Base-by-base conservation (phyloP, 2,888 invertebrate species). In the Caenorhabditis zanzibari region DNA sequence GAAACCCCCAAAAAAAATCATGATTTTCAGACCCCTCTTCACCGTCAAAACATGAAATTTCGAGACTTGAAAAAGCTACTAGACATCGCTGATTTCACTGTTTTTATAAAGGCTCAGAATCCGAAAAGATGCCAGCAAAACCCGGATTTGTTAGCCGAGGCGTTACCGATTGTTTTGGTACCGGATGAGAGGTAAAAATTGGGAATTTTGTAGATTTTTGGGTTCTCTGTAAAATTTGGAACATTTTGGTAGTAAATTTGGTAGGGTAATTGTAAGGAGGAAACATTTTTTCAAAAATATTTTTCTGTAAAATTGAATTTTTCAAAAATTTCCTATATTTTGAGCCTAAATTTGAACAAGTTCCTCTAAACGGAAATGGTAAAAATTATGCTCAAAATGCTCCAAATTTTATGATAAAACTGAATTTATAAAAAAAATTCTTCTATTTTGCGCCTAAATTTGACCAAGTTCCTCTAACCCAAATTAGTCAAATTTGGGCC, bases 71-170 rank as follows among this genome's bases (percentile, higher is more conserved):
- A 71, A 16, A 52, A 54, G 5, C n/a, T 77, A 1, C 12, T 77
- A 47, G 52, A 32, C 14, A 35, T 71, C 16, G 69, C 77, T 4
- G 77, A 77, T 63, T 77, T 77, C 35, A 19, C 41, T 2, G 77
- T 77, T 16, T 77, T 77, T 26, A 16, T 77, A 2, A 56, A 71
- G 9, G 59, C 61, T 14, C 61, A 71, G 28, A 44, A 76, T n/a
- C 66, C 49, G 2, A 28, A n/a, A 58, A 61, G 28, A 22, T 82
- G 82, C 26, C 10, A 44, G 1, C 12, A n/a, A 4, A 72, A 82
- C n/a, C 56, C 47, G 0, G 64, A 54, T 41, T 41, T 82, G 26
- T 32, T 82, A 19, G 82, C 82, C 22, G 76, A 71, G 10, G 82
- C 82, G 0, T 14, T 66, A 9, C 82, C 82, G 1, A 59, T 77